These are phyloP conservation scores for Gyrodactylus bullatarudis DNA, from an alignment of 1,140 invertebrate species.

Conservation along the genomic window DNA sequence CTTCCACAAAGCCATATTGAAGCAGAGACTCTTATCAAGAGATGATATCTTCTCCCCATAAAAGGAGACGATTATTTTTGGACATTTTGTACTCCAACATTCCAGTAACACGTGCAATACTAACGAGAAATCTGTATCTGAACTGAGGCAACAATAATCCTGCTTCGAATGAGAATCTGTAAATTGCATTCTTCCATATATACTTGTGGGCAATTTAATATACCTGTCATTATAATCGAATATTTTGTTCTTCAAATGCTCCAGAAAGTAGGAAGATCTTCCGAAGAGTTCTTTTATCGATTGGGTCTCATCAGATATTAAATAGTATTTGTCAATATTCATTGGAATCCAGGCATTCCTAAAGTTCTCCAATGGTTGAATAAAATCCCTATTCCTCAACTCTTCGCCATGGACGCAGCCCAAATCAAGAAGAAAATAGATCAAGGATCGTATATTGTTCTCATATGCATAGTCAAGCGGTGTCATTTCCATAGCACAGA, in stretches of 20 bases:
- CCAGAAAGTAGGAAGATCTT: background rate
- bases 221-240: too few species aligned
- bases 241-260: too few species aligned
- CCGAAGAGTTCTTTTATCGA: background rate
- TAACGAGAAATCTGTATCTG: background rate
- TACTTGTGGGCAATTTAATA: background rate
- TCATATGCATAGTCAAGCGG: background rate
- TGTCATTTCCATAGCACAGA: background rate
- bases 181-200: background rate
- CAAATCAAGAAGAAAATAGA: background rate
- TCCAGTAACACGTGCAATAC: background rate
- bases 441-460: background rate
- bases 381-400: background rate
- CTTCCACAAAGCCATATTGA: background rate
- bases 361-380: too few species aligned
- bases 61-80: background rate
- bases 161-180: background rate
- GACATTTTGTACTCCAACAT: background rate
- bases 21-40: background rate
- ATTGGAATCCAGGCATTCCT: background rate
- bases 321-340: background rate
- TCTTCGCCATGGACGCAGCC: background rate
- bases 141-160: background rate
- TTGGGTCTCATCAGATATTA: background rate
- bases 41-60: background rate